These are phyloP conservation scores for Dallia pectoralis DNA, from an alignment of 2,797 vertebrate genomes.

Conservation along the genomic window DNA sequence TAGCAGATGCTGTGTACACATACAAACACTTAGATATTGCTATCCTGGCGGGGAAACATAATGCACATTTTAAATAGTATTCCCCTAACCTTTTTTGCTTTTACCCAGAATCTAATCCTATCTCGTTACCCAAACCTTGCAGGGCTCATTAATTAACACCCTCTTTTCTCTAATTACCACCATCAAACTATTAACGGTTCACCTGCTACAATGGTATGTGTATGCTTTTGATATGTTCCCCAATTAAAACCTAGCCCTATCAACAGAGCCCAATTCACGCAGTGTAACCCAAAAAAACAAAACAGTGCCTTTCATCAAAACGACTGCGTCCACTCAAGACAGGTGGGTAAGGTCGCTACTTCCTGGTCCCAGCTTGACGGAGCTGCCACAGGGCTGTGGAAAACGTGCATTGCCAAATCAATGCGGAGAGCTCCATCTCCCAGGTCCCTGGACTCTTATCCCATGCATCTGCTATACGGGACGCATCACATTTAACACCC, in stretches of 20 bases:
- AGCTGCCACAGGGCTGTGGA: conserved; percentile 52
- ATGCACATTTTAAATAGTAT: too few species aligned
- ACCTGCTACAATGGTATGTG: too few species aligned
- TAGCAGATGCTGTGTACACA: too few species aligned
- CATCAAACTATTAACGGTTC: too few species aligned
- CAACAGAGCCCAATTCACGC: too few species aligned
- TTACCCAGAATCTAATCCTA: background rate
- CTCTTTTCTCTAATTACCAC: too few species aligned
- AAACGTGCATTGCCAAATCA: conserved; percentile 56
- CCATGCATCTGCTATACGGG: background rate
- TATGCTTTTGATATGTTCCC: too few species aligned
- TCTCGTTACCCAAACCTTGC: background rate
- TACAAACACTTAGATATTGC: too few species aligned
- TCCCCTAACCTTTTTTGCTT: too few species aligned
- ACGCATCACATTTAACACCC: background rate
- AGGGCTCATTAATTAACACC: too few species aligned
- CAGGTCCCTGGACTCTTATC: conserved; percentile 21
- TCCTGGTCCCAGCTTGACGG: conserved; percentile 51
- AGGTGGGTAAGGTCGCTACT: conserved; percentile 29
- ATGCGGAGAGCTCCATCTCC: conserved; percentile 43
- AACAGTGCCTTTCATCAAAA: conserved; percentile 44
- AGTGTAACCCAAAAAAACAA: conserved; percentile 35
- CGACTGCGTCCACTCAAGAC: conserved; percentile 51
- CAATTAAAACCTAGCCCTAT: too few species aligned
- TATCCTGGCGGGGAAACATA: too few species aligned